A percentile compares a stretch with the other conserved stretches of the same genome.
phyloP scores from a whole-genome alignment of 2,888 invertebrate species.

The Pherbina coryleti region DNA sequence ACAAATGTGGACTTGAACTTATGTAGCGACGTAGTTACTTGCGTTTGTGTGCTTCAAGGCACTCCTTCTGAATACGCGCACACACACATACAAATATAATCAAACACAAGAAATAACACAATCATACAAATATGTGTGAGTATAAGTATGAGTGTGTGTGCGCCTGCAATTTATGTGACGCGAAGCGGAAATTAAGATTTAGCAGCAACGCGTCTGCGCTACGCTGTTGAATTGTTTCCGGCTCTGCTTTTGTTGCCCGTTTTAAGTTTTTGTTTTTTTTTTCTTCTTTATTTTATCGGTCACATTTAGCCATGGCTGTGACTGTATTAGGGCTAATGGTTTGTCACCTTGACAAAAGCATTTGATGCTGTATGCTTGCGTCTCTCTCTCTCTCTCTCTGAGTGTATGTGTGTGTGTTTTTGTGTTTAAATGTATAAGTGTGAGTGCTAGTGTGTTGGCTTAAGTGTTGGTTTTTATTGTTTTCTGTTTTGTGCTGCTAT shows the following conservation, averaged over 20 bases:
- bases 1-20: slow-evolving; percentile 11
- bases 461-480: slow-evolving; percentile 1
- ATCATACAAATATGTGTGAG: background rate
- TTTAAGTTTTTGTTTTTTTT: background rate
- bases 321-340: slow-evolving; percentile 3
- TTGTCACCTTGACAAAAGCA: slow-evolving; percentile 6
- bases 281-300: background rate
- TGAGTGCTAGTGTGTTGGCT: background rate
- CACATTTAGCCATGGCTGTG: background rate
- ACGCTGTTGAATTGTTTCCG: slow-evolving; percentile 20
- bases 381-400: too few relatives aligned
- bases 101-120: background rate
- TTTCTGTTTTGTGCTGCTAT: background rate
- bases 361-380: background rate
- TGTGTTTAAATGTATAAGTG: background rate
- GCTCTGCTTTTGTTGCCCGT: slow-evolving; percentile 8
- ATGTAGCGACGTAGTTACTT: background rate
- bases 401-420: background rate
- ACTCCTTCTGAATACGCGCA: background rate
- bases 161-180: slow-evolving; percentile 55
- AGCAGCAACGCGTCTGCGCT: background rate
- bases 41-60: background rate
- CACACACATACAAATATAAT: background rate
- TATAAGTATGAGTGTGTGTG: background rate
- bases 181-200: slow-evolving; percentile 27